phyloP scores from a whole-genome alignment of 64 coral and sea anemone species.

The Cladopsammia gracilis region DNA sequence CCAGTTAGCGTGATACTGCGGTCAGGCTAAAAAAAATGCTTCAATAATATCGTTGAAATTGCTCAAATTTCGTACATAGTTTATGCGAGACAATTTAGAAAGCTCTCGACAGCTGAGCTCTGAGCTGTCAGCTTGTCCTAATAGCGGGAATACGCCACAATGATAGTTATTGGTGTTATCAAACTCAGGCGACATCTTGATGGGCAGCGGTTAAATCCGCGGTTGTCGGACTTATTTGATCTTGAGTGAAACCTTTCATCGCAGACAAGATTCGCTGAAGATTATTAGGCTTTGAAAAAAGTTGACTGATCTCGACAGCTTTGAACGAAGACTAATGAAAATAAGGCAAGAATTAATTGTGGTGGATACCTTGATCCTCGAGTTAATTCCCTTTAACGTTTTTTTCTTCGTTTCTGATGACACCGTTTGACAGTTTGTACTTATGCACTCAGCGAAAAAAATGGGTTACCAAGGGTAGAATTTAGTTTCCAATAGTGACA shows the following conservation, averaged over 20 bases:
- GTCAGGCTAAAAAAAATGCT: neutral
- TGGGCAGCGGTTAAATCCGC: conserved; percentile 6
- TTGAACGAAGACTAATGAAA: conserved; percentile 27
- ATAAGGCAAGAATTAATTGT: conserved; percentile 30
- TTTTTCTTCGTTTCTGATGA: neutral
- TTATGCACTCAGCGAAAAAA: neutral
- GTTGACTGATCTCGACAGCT: conserved; percentile 43
- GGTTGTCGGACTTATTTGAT: conserved; percentile 41
- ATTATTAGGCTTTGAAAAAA: conserved; percentile 49
- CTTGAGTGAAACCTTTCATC: conserved; percentile 33
- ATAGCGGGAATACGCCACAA: conserved; percentile 8
- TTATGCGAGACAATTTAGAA: conserved; percentile 50
- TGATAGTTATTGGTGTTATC: conserved; percentile 49
- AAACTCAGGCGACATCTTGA: conserved; percentile 17
- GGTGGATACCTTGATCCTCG: conserved; percentile 3
- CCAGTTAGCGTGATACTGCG: neutral
- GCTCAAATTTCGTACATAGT: conserved; percentile 57
- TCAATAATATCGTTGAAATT: conserved; percentile 21
- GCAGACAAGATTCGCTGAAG: conserved; percentile 34
- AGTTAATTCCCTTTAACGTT: conserved; percentile 28
- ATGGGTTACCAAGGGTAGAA: neutral
- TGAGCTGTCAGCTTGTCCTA: conserved; percentile 34
- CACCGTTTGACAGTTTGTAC: neutral
- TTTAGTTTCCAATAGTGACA: conserved; percentile 8
- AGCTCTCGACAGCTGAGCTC: conserved; percentile 45